Evolutionary conservation across 1,140 invertebrate genomes (phyloP).

Genomic region (Helicoverpa zea): DNA sequence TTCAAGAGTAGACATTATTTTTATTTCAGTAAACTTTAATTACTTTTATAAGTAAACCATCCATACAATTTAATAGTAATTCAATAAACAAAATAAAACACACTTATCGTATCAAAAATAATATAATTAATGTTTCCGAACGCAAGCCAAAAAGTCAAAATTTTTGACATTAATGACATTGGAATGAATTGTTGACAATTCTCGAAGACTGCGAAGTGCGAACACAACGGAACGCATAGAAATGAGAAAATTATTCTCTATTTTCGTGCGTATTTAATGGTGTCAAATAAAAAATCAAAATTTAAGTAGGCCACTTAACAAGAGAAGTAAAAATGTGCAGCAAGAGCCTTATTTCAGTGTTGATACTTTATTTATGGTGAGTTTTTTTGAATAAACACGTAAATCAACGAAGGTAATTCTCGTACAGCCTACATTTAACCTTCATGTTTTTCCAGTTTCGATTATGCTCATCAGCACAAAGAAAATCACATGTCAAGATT

Average conservation of each 20-base stretch:
- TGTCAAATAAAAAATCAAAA: background rate
- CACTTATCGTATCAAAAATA: too few relatives aligned
- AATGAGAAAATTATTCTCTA: background rate
- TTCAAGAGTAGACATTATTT: background rate
- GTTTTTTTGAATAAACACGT: background rate
- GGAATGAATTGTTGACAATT: background rate
- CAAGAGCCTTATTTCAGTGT: slow-evolving; percentile 1
- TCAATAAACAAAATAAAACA: too few relatives aligned
- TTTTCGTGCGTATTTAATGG: background rate
- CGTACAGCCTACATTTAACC: slow-evolving; percentile 3
- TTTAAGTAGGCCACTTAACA: background rate
- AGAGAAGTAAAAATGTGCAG: slow-evolving; percentile 11
- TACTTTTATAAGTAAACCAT: too few relatives aligned
- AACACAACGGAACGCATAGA: too few relatives aligned
- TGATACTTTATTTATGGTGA: slow-evolving; percentile 39
- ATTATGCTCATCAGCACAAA: slow-evolving; percentile 43
- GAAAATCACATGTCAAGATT: too few relatives aligned
- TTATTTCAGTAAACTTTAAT: too few relatives aligned
- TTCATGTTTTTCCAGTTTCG: slow-evolving; percentile 40
- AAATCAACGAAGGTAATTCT: background rate
- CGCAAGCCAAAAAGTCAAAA: background rate
- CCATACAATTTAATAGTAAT: too few relatives aligned
- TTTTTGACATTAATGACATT: background rate
- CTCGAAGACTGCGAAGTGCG: too few relatives aligned
- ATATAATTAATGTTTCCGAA: background rate